These are phyloP conservation scores for Amphipoea lucens DNA, from an alignment of 2,888 invertebrate genomes.

Conservation along the genomic window DNA sequence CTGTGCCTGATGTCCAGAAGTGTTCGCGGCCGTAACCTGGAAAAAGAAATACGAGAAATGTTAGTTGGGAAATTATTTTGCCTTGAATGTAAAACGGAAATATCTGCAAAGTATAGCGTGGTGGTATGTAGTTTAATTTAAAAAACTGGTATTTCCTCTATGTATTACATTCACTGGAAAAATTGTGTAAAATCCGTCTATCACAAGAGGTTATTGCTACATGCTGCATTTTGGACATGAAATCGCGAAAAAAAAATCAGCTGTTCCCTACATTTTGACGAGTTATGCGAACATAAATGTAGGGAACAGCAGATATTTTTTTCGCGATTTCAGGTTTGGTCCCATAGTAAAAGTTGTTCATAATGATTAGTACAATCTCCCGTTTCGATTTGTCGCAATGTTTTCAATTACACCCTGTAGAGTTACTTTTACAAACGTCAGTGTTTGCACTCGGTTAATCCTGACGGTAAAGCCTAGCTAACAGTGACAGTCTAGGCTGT, in stretches of 20 bases:
- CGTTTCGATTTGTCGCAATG: too few relatives aligned
- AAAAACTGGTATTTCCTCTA: conserved; percentile 17
- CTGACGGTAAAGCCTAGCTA: not conserved
- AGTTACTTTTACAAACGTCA: not conserved
- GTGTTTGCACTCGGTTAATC: not conserved
- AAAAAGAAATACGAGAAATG: conserved; percentile 63
- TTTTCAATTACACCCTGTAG: too few relatives aligned
- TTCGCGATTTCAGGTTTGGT: too few relatives aligned
- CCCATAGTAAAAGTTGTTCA: too few relatives aligned
- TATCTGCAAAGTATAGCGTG: conserved; percentile 8
- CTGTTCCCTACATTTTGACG: too few relatives aligned
- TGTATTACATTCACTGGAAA: conserved; percentile 16
- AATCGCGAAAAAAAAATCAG: too few relatives aligned
- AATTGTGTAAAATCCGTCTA: conserved; percentile 6
- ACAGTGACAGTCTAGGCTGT: not conserved
- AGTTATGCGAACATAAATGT: too few relatives aligned
- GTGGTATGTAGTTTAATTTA: conserved; percentile 23
- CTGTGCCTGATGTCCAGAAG: conserved; percentile 98
- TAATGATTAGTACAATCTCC: too few relatives aligned
- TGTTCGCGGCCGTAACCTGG: conserved; percentile 96
- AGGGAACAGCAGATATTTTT: too few relatives aligned
- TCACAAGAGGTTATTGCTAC: not conserved
- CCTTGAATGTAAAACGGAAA: conserved; percentile 8
- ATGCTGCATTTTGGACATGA: too few relatives aligned
- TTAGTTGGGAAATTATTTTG: conserved; percentile 9